Base-by-base conservation (phyloP, 1,140 invertebrate species). In the Hesperophylax magnus region DNA sequence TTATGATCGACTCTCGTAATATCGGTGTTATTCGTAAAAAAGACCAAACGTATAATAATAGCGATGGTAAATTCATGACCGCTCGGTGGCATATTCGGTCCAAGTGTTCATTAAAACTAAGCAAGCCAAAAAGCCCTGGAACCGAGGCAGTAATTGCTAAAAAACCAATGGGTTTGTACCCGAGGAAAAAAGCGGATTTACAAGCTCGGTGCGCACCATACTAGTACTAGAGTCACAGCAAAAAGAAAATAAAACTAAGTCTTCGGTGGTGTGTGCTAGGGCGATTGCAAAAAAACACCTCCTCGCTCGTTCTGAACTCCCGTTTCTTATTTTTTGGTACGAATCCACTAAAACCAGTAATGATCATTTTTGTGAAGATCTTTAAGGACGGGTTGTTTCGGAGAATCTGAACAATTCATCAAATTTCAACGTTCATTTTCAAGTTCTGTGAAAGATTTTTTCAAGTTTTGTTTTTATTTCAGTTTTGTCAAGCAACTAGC, bases 111-210 rank as follows among this genome's bases (percentile, higher is more conserved):
- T 80, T 80, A 80, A 79, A 76, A 80, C 71, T 72, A 67, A 76
- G 77, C 81, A 76, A 75, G 18, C 81, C 56, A 82, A 82, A 79
- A 75, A 79, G 71, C 69, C 24, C 78, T 14, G 58, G 58, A 80
- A 63, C 65, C 20, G 61, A 47, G 72, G 56, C 77, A 60, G 69
- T 83, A 83, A 83, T 83, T 83, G 79, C 82, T 83, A 83, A 83
- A 83, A 83, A 83, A 83, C 79, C 82, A 79, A 81, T 60, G 60
- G 69, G 76, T 81, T 79, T 81, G 71, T 81, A 76, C 56, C 72
- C 58, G 74, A 83, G 47, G 79, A 84, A 81, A 81, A 80, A 84
- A 84, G 78, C 60, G 80, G 80, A 81, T 81, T 81, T 80, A 84
- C 77, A 84, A 79, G 78, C 71, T 77, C 71, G 34, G 39, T 69